These are phyloP conservation scores for Aphelocoma coerulescens DNA, from an alignment of 2,113 vertebrate species.

Conservation along the genomic window DNA sequence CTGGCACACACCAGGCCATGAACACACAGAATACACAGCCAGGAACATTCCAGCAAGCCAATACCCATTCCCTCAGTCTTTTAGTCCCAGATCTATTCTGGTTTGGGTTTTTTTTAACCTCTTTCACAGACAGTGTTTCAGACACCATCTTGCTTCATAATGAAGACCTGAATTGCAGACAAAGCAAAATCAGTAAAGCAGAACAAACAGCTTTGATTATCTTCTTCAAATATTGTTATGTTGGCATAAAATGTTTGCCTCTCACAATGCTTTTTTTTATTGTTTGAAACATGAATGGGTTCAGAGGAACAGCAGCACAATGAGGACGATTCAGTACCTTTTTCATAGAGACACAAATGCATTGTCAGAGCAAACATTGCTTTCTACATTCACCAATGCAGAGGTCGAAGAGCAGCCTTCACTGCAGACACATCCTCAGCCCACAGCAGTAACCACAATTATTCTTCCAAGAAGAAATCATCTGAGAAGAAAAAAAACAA, in stretches of 20 bases:
- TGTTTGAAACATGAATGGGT: slow-evolving; percentile 2
- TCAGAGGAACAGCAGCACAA: slow-evolving; percentile 7
- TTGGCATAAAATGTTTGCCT: slow-evolving; percentile 1
- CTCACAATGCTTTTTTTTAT: neutral
- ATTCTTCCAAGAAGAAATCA: neutral
- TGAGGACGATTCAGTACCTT: neutral
- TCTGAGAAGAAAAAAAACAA: too few relatives aligned
- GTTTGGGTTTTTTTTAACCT: neutral
- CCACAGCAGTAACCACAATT: neutral
- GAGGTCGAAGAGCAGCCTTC: neutral
- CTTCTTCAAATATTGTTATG: slow-evolving; percentile 46
- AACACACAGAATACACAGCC: neutral
- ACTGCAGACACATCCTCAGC: neutral
- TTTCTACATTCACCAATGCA: neutral
- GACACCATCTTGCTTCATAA: slow-evolving; percentile 25
- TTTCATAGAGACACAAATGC: neutral
- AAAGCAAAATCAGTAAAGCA: slow-evolving; percentile 31
- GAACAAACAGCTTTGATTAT: slow-evolving; percentile 57
- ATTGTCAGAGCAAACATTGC: neutral
- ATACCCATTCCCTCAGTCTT: neutral
- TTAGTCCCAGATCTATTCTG: neutral
- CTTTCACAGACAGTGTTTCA: neutral
- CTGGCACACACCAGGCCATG: neutral
- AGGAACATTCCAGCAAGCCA: neutral
- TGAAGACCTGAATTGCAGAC: slow-evolving; percentile 24